These are phyloP conservation scores for Pseudorhombus dupliciocellatus DNA, from an alignment of 2,113 vertebrate species.

Conservation along the genomic window DNA sequence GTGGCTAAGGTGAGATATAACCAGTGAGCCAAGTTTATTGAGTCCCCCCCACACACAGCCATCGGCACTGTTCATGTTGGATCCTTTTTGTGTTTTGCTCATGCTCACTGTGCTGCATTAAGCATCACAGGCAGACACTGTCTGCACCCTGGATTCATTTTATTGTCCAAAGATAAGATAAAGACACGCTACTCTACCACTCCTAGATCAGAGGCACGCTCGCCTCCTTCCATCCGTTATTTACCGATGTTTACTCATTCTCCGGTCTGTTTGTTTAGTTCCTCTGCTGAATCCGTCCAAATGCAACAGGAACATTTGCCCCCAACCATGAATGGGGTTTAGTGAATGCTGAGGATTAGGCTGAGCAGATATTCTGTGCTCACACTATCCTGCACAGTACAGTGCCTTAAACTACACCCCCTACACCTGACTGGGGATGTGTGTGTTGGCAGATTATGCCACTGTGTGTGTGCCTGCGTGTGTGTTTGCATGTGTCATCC, in stretches of 20 bases:
- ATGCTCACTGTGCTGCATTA: too few species aligned
- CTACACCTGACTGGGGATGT: constrained; percentile 31
- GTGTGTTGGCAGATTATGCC: constrained; percentile 3
- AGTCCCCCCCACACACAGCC: not conserved
- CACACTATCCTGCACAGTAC: not conserved
- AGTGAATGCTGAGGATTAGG: too few species aligned
- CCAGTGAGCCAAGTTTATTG: not conserved
- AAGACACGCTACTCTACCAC: not conserved
- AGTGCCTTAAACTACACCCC: constrained; percentile 1
- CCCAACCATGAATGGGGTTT: too few species aligned
- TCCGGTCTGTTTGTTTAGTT: too few species aligned
- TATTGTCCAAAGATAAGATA: constrained; percentile 10
- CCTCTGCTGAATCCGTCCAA: too few species aligned
- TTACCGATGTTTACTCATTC: too few species aligned
- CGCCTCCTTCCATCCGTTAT: not conserved
- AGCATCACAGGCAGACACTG: too few species aligned
- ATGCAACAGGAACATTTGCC: too few species aligned
- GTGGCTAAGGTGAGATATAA: not conserved
- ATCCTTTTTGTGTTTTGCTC: too few species aligned
- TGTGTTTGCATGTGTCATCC: not conserved
- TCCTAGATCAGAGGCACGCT: not conserved
- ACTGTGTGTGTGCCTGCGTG: not conserved
- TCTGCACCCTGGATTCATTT: too few species aligned
- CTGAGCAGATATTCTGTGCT: too few species aligned
- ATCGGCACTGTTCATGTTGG: too few species aligned